Evolutionary conservation across 2,888 invertebrate genomes (phyloP), one percentile per base, ranked within the genome.

Genomic region (Orchesella flavescens): DNA sequence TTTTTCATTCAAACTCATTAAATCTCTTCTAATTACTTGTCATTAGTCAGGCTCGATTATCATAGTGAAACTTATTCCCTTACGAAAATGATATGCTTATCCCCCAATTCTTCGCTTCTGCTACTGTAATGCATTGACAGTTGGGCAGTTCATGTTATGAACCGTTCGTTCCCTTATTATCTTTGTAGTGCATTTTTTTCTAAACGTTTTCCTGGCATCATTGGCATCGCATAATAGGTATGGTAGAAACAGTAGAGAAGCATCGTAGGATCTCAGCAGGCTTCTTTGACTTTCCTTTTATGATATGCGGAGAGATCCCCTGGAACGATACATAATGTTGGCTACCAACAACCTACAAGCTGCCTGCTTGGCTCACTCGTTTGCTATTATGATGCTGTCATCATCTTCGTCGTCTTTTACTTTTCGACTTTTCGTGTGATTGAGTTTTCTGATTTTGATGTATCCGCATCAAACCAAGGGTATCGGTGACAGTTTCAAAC

Each of bases 211-310:
- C 34, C 34, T 34, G 2, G 3, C 34, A 34, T 34, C 34, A 7
- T 34, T n/a, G n/a, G n/a, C n/a, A n/a, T n/a, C n/a, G n/a, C n/a
- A n/a, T n/a, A n/a, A n/a, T n/a, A n/a, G n/a, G n/a, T 34, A 34
- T 34, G 34, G 34, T 34, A 34, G 49, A n/a, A 49, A n/a, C 15
- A 49, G 49, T 3, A 49, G 49, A 1, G 49, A 49, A 3, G 49
- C 49, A 49, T 49, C 49, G 10, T 15, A 69, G 71, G 61, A 74
- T 75, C 66, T n/a, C 73, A 78, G 78, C 74, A 63, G 17, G 77
- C 43, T 66, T 66, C 77, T 78, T 77, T 68, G 66, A 83, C 77
- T 83, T 83, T 46, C 77, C 71, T 76, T 76, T 69, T 72, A 61
- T 63, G 72, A 83, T 63, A 72, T 44, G 63, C 24, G 57, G 46